Evolutionary conservation across 1,140 invertebrate genomes (phyloP).

Genomic region (Bombus difficillimus): DNA sequence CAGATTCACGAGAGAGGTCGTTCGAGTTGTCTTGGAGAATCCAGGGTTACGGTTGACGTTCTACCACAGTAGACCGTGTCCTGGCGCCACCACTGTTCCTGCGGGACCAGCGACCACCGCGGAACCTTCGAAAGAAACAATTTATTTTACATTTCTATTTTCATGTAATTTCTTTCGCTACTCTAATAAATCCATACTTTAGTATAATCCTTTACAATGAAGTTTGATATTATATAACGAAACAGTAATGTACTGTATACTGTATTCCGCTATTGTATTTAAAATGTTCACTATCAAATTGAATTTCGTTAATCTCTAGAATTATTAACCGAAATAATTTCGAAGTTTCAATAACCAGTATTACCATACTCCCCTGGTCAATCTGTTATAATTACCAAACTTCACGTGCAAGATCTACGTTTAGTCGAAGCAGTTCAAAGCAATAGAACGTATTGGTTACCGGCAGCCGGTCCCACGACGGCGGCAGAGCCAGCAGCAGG

Average conservation of each 20-base stretch:
- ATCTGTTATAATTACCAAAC: neutral
- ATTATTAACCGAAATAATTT: neutral
- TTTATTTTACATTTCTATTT: neutral
- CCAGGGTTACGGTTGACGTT: neutral
- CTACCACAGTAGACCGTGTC: constrained; percentile 28
- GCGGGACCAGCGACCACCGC: constrained; percentile 59
- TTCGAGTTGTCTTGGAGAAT: constrained; percentile 9
- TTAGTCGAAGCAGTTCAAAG: too few species aligned
- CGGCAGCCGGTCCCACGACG: constrained; percentile 59
- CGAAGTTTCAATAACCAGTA: neutral
- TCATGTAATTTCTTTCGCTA: neutral
- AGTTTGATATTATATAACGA: neutral
- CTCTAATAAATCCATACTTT: neutral
- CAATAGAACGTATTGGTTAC: neutral
- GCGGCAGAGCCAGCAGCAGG: constrained; percentile 46
- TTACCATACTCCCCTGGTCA: neutral
- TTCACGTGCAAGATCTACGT: neutral
- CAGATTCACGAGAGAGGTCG: constrained; percentile 32
- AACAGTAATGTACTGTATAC: neutral
- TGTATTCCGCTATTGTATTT: too few species aligned
- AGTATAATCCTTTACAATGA: neutral
- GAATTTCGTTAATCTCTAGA: neutral
- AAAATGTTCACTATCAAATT: neutral
- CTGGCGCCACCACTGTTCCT: constrained; percentile 43
- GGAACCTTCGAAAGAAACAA: constrained; percentile 34